A percentile compares a stretch with the other conserved stretches of the same genome.
Evolutionary conservation across 2,888 invertebrate species (phyloP).

Genomic region (Caenorhabditis virilis): DNA sequence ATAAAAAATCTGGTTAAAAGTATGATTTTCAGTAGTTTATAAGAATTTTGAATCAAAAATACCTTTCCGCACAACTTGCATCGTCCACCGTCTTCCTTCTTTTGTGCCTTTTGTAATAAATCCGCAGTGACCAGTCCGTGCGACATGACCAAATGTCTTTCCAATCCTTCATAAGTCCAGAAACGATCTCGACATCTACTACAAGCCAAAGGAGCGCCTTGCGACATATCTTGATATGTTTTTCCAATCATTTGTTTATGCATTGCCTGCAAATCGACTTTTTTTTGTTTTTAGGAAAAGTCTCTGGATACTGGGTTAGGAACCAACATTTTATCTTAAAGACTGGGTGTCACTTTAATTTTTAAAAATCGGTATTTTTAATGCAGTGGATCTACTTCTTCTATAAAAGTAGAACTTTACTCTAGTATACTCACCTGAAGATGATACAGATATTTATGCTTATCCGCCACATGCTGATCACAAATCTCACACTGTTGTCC

Average conservation of each 20-base stretch:
- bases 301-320: not conserved
- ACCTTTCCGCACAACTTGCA: constrained; percentile 94
- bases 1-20: too few species aligned
- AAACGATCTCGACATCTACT: constrained; percentile 73
- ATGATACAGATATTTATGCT: constrained; percentile 54
- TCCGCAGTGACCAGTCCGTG: constrained; percentile 93
- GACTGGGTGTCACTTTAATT: too few species aligned
- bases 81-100: constrained; percentile 88
- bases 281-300: not conserved
- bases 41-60: too few species aligned
- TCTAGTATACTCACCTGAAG: constrained; percentile 40
- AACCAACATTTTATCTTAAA: not conserved
- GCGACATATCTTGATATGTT: constrained; percentile 53
- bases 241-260: constrained; percentile 62
- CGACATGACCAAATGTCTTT: constrained; percentile 89
- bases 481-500: constrained; percentile 62
- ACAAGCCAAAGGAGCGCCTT: constrained; percentile 66
- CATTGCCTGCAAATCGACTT: constrained; percentile 26
- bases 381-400: not conserved
- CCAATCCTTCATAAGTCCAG: constrained; percentile 94
- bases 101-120: constrained; percentile 93
- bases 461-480: constrained; percentile 47
- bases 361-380: not conserved
- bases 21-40: too few species aligned
- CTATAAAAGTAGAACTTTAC: not conserved